These are phyloP conservation scores for Harmothoe impar DNA, from an alignment of 2,888 invertebrate species.

Conservation along the genomic window DNA sequence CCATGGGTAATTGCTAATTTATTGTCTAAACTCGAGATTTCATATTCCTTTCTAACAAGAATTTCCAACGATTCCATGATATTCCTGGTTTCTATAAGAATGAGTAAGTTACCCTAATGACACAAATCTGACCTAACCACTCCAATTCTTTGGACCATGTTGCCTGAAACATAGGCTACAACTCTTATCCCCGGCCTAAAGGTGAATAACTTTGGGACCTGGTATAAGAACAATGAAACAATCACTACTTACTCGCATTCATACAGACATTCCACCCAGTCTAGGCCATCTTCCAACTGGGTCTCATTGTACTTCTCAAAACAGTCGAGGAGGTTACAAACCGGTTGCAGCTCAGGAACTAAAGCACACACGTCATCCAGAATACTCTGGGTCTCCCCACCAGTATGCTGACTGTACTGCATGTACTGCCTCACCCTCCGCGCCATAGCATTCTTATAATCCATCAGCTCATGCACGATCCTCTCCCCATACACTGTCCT, in stretches of 20 bases:
- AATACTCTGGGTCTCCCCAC: neutral
- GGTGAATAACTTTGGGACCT: no score
- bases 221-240: no score
- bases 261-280: slow-evolving; percentile 10
- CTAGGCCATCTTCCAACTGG: slow-evolving; percentile 4
- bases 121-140: no score
- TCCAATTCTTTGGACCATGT: no score
- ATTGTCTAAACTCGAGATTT: no score
- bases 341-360: neutral
- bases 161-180: no score
- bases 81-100: no score
- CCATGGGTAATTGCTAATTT: no score
- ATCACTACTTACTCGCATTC: slow-evolving; percentile 29
- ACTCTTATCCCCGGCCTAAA: no score
- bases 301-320: slow-evolving; percentile 13
- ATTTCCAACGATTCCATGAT: no score
- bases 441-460: neutral
- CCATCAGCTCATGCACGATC: neutral
- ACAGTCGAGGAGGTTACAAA: neutral
- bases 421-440: neutral
- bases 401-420: neutral
- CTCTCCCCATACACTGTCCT: neutral
- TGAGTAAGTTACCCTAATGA: no score
- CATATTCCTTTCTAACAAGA: no score
- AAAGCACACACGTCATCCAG: neutral